phyloP scores from a whole-genome alignment of 1,140 invertebrate genomes.

The Phymastichus coffea region DNA sequence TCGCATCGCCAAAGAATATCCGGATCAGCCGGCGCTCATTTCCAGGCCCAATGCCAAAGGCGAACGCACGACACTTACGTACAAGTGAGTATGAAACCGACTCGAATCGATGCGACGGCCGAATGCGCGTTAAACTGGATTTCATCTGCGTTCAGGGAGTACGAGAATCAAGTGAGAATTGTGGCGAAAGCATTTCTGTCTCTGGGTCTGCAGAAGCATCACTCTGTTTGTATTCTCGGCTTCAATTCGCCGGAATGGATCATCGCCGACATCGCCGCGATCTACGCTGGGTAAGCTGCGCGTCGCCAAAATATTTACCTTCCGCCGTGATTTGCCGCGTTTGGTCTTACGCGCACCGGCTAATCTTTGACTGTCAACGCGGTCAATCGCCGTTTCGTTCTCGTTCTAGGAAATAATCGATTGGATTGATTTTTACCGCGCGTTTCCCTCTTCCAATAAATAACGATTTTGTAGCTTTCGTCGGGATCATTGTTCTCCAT shows the following conservation, averaged over 20 bases:
- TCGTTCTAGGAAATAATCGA: constrained; percentile 27
- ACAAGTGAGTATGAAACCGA: no score
- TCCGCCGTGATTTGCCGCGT: constrained; percentile 1
- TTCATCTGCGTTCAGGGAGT: constrained; percentile 62
- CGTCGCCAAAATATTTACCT: no score
- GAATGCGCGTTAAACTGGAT: no score
- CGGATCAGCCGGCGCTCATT: constrained; percentile 67
- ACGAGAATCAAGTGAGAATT: constrained; percentile 69
- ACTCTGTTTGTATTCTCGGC: constrained; percentile 84
- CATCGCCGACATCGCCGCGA: constrained; percentile 78
- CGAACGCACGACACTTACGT: constrained; percentile 64
- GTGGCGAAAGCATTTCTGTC: constrained; percentile 86
- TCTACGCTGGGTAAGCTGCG: constrained; percentile 79
- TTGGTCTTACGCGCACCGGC: no score
- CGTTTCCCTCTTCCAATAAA: neutral
- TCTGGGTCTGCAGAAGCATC: constrained; percentile 75
- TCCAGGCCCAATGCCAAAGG: constrained; percentile 61
- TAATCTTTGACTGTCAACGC: no score
- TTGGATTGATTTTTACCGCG: no score
- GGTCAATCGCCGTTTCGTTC: no score
- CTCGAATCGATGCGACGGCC: no score
- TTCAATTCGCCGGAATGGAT: constrained; percentile 93
- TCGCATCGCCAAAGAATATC: constrained; percentile 65
- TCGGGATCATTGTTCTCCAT: no score
- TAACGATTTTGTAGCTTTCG: constrained; percentile 10